Evolutionary conservation across 2,113 vertebrate genomes (phyloP).

Genomic region (Neotragus moschatus): DNA sequence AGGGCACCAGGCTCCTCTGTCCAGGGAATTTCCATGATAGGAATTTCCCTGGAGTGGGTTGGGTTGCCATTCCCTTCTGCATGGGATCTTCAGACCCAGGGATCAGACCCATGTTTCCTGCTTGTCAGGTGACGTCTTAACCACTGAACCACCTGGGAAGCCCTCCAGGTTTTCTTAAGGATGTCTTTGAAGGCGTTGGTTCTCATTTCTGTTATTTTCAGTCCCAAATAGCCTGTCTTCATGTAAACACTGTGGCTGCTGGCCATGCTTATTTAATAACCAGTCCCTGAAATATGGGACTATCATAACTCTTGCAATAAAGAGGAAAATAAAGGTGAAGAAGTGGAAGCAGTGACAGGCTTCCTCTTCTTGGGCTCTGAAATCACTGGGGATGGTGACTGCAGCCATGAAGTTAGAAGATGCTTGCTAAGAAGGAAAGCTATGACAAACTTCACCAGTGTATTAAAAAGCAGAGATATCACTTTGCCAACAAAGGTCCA

Average conservation of each 20-base stretch:
- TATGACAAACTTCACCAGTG: background rate
- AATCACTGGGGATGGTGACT: background rate
- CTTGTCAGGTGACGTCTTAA: background rate
- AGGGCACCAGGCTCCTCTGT: rapidly evolving
- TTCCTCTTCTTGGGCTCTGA: background rate
- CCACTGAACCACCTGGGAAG: background rate
- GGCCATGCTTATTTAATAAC: rapidly evolving
- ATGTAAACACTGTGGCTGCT: rapidly evolving
- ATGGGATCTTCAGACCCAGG: background rate
- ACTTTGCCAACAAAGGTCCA: background rate
- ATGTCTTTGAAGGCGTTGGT: rapidly evolving
- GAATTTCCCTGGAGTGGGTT: background rate
- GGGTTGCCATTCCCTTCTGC: background rate
- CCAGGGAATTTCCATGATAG: background rate
- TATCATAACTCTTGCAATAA: rapidly evolving
- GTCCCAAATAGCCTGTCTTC: background rate
- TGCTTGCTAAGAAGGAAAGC: background rate
- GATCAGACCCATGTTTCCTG: background rate
- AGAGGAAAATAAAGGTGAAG: background rate
- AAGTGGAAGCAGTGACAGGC: background rate
- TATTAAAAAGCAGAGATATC: background rate
- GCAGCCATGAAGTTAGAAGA: background rate
- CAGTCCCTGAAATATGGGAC: background rate
- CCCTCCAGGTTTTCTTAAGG: background rate
- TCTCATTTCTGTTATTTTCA: background rate